phyloP scores from a whole-genome alignment of 2,113 vertebrate genomes.

The Sardina pilchardus region DNA sequence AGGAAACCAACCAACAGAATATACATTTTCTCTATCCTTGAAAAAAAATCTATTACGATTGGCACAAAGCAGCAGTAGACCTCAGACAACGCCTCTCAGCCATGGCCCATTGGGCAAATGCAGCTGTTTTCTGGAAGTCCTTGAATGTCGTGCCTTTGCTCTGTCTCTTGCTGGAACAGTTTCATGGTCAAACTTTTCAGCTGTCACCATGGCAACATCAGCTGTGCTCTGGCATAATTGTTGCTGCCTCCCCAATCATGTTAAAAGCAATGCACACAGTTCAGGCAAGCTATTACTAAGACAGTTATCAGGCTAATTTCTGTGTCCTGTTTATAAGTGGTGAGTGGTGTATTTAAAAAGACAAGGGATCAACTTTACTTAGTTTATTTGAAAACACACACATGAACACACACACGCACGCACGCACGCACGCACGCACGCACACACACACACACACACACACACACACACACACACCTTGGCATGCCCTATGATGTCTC shows the following conservation, averaged over 20 bases:
- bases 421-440: too few relatives aligned
- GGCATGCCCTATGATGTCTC: too few relatives aligned
- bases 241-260: not conserved
- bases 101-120: constrained; percentile 61
- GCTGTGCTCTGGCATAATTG: constrained; percentile 44
- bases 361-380: not conserved
- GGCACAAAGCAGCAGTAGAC: constrained; percentile 47
- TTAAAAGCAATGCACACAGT: not conserved
- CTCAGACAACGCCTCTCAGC: constrained; percentile 55
- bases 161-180: constrained; percentile 54
- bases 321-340: not conserved
- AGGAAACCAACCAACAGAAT: not conserved
- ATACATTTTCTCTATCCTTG: not conserved
- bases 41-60: not conserved
- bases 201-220: constrained; percentile 64
- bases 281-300: constrained; percentile 1
- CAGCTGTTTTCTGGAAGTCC: constrained; percentile 63
- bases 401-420: too few relatives aligned
- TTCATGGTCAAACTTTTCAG: constrained; percentile 60
- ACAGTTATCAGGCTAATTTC: not conserved
- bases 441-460: too few relatives aligned
- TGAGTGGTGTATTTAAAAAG: not conserved
- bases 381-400: not conserved
- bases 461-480: too few relatives aligned
- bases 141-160: constrained; percentile 57